phyloP scores from a whole-genome alignment of 2,113 vertebrate genomes.

The Camelus bactrianus region DNA sequence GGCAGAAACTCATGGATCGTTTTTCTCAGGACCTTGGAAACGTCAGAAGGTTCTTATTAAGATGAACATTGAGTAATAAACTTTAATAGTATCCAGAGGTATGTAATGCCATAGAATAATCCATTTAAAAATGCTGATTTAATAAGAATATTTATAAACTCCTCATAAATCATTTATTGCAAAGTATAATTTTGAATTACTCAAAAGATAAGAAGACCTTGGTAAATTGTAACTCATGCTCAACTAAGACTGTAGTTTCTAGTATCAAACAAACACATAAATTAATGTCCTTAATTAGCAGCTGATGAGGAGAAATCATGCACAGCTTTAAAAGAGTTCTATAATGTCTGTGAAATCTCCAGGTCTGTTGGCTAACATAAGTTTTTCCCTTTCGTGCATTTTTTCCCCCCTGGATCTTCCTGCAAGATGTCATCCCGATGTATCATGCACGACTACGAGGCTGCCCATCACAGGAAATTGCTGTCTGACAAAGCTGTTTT shows the following conservation, averaged over 20 bases:
- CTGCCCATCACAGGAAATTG: constrained; percentile 80
- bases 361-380: constrained; percentile 68
- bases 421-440: constrained; percentile 85
- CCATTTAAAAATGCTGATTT: constrained; percentile 77
- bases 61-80: constrained; percentile 77
- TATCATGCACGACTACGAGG: constrained; percentile 80
- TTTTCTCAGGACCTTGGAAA: constrained; percentile 66
- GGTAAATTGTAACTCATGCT: constrained; percentile 72
- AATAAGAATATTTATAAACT: constrained; percentile 78
- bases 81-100: constrained; percentile 80
- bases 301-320: constrained; percentile 62
- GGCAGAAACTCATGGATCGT: background rate
- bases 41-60: constrained; percentile 79
- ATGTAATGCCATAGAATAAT: constrained; percentile 75
- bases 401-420: constrained; percentile 78
- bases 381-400: constrained; percentile 54
- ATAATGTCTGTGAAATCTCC: constrained; percentile 57
- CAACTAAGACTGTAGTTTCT: constrained; percentile 67
- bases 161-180: constrained; percentile 75
- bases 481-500: constrained; percentile 81
- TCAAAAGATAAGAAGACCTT: constrained; percentile 71
- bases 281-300: constrained; percentile 76
- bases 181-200: constrained; percentile 75
- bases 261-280: constrained; percentile 79
- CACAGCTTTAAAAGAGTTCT: constrained; percentile 71